A percentile compares a stretch with the other conserved stretches of the same genome.
Conservation (phyloP, 2,797 vertebrate species). For the Amblyopsis hoosieri region DNA sequence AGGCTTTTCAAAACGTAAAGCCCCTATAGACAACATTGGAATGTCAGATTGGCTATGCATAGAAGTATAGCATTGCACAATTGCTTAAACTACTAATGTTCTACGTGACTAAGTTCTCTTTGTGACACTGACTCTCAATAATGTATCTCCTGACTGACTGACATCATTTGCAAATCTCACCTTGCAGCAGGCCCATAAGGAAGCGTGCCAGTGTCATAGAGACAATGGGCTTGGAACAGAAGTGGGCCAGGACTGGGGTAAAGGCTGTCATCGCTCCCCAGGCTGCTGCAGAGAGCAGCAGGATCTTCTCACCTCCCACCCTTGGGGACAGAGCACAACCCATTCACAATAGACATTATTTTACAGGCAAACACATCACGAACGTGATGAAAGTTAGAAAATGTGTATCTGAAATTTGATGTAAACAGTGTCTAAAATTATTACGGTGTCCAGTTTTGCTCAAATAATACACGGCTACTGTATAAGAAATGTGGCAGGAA, state of each 20-base stretch:
- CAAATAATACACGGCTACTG: too few species aligned
- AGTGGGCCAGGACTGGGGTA: slow-evolving; percentile 84
- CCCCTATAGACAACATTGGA: too few species aligned
- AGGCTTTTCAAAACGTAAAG: not conserved
- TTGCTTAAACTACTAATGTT: not conserved
- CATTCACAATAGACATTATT: too few species aligned
- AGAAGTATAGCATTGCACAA: not conserved
- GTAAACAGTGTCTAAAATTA: too few species aligned
- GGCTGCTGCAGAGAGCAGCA: slow-evolving; percentile 88
- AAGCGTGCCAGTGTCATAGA: slow-evolving; percentile 88
- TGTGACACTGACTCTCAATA: not conserved
- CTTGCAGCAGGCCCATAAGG: slow-evolving; percentile 93
- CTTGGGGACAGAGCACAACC: slow-evolving; percentile 35
- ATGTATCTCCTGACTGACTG: not conserved
- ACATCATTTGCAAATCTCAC: slow-evolving; percentile 66
- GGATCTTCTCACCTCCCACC: slow-evolving; percentile 94
- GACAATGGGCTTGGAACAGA: slow-evolving; percentile 86
- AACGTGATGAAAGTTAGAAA: too few species aligned
- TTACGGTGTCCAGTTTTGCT: too few species aligned
- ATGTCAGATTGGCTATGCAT: not conserved
- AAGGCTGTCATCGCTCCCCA: slow-evolving; percentile 91
- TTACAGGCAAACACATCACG: too few species aligned
- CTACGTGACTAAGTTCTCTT: not conserved
- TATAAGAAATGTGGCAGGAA: too few species aligned
- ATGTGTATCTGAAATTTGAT: too few species aligned